Base-by-base conservation (phyloP, 2,797 vertebrate genomes). In the Sciurus vulgaris region DNA sequence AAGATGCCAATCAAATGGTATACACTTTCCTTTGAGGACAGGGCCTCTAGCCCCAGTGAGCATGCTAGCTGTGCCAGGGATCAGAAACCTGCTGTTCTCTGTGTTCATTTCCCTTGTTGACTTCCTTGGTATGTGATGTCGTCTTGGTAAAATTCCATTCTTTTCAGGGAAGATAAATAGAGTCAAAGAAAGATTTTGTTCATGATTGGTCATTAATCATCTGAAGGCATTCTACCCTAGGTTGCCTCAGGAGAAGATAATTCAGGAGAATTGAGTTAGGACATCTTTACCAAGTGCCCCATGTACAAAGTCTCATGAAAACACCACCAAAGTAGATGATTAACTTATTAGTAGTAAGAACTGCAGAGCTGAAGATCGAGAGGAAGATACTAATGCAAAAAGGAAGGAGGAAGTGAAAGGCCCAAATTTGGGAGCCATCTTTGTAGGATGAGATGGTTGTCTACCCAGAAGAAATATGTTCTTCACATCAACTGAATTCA, bases 151-250 rank as follows among this genome's bases (percentile, higher is more conserved):
- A 73, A 47, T 77, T 86, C 1, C 7, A 70, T 63, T 54, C 74
- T 93, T 74, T 24, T 86, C 86, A 85, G 6, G 44, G 49, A 22
- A 77, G 14, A 30, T 77, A 41, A 74, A 76, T 41, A 88, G 72
- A 94, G 33, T 73, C 44, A 44, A 70, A 72, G 7, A 78, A 70
- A 72, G 5, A 78, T 65, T 86, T 84, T 92, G n/a, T 24, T 78
- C 63, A 61, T 63, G 20, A 38, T 7, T 92, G n/a, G 28, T 1
- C 28, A 38, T 59, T 59, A n/a, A 65, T 70, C 63, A 86, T 12
- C 22, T 12, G 56, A 33, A 92, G 38, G 11, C 12, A 54, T 35
- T 44, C 13, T 51, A 76, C 26, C 41, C 6, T 14, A 83, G 30
- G 30, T 13, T 85, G 7, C 51, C 51, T 15, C 6, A 56, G 47